Percentiles rank a stretch among this genome's conserved stretches.
Conservation (phyloP, 2,797 vertebrate species). For the Chaunax sp. region DNA sequence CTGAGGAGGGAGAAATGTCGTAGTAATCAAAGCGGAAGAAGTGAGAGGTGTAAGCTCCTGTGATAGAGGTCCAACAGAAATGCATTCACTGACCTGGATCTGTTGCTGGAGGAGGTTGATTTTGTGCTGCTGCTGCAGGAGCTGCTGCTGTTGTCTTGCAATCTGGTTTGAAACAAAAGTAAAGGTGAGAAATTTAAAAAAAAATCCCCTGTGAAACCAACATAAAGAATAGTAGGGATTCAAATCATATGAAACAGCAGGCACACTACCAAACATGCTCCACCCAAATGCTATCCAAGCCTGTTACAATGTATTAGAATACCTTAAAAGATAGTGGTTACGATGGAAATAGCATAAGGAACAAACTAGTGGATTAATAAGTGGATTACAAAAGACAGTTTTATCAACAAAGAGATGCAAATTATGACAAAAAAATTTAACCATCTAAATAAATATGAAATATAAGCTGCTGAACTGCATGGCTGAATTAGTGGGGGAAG, state of each 20-base stretch:
- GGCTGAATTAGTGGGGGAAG: constrained; percentile 28
- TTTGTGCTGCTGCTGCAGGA: constrained; percentile 99
- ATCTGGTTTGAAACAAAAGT: constrained; percentile 87
- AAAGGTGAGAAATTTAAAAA: constrained; percentile 5
- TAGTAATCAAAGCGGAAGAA: constrained; percentile 33
- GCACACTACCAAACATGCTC: neutral
- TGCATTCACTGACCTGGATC: constrained; percentile 96
- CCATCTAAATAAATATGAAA: constrained; percentile 29
- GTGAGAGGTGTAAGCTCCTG: constrained; percentile 36
- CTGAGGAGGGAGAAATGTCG: constrained; percentile 40
- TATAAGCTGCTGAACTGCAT: constrained; percentile 8
- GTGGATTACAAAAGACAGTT: neutral
- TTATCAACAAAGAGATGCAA: neutral
- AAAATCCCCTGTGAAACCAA: constrained; percentile 2
- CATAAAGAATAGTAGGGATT: constrained; percentile 6
- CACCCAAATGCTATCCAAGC: neutral
- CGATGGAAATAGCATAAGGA: neutral
- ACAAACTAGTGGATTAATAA: constrained; percentile 2
- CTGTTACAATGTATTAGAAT: too few species aligned
- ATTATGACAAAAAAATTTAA: constrained; percentile 13
- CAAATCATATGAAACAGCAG: too few species aligned
- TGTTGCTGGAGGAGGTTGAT: constrained; percentile 99
- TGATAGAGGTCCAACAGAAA: constrained; percentile 51
- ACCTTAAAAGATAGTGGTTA: neutral
- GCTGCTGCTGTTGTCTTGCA: constrained; percentile 99